A percentile compares a stretch with the other conserved stretches of the same genome.
Conservation (phyloP, 1,140 invertebrate species). For the Scaptomyza pallida region DNA sequence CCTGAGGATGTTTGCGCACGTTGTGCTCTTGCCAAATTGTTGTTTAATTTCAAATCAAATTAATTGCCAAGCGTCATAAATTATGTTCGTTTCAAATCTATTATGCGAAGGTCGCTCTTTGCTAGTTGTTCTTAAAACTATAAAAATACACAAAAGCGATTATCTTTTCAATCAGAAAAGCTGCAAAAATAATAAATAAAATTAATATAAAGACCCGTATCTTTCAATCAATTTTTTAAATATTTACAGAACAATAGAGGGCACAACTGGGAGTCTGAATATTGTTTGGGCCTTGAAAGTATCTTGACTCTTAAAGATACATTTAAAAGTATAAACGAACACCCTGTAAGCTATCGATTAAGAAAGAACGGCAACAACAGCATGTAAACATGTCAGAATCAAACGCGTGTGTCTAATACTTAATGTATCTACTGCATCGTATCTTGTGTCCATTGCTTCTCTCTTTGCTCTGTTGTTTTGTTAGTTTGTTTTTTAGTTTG, state of each 20-base stretch:
- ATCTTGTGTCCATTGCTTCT: conserved; percentile 37
- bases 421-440: conserved; percentile 65
- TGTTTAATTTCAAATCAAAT: conserved; percentile 51
- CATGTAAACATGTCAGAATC: conserved; percentile 72
- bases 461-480: not conserved
- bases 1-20: conserved; percentile 49
- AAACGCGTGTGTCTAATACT: conserved; percentile 69
- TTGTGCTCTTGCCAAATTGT: conserved; percentile 26
- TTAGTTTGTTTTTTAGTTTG: conserved; percentile 26
- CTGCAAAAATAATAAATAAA: conserved; percentile 25
- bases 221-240: conserved; percentile 34
- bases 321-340: too few species aligned
- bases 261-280: not conserved
- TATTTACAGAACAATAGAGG: conserved; percentile 19
- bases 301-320: too few species aligned
- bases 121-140: conserved; percentile 23
- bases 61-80: conserved; percentile 52
- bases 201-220: conserved; percentile 23
- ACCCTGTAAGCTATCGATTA: conserved; percentile 73
- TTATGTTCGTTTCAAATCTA: conserved; percentile 17
- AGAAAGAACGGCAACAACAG: conserved; percentile 41
- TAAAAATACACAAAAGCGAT: conserved; percentile 18
- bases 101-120: conserved; percentile 28
- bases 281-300: conserved; percentile 3
- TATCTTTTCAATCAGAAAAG: conserved; percentile 19